Conservation (phyloP, 2,888 invertebrate species). For the Argyra leucocephala region DNA sequence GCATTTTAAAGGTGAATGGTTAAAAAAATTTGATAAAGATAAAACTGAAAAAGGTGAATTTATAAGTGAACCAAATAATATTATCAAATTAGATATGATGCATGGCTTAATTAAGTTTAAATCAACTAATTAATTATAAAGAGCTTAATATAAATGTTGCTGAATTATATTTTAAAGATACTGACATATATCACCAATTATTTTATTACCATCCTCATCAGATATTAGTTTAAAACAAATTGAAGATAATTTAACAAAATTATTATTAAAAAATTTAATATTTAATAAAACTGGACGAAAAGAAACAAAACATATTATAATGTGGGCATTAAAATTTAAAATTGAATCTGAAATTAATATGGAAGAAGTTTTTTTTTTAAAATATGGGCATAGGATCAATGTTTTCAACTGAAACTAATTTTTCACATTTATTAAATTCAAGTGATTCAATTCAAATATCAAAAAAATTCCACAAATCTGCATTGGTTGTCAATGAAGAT, state of each 20-base stretch:
- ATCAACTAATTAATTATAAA: conserved; percentile 45
- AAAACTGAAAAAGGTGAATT: conserved; percentile 58
- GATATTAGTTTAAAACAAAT: conserved; percentile 48
- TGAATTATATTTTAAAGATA: conserved; percentile 63
- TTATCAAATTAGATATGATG: conserved; percentile 64
- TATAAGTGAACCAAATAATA: conserved; percentile 48
- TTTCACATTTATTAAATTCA: conserved; percentile 52
- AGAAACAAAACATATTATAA: conserved; percentile 28
- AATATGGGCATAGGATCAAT: conserved; percentile 54
- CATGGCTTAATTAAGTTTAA: conserved; percentile 47
- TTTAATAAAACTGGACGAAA: conserved; percentile 26
- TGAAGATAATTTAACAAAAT: conserved; percentile 52
- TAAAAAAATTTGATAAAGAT: conserved; percentile 52
- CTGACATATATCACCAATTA: conserved; percentile 63
- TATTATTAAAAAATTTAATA: conserved; percentile 49
- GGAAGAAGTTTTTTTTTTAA: conserved; percentile 46
- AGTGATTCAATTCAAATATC: conserved; percentile 48
- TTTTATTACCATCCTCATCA: conserved; percentile 64
- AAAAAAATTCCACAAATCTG: conserved; percentile 72
- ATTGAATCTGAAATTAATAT: conserved; percentile 64
- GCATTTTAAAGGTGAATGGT: conserved; percentile 82
- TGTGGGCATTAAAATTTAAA: conserved; percentile 81
- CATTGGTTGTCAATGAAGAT: conserved; percentile 78
- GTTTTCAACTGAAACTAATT: conserved; percentile 51
- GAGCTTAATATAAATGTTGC: conserved; percentile 52